Evolutionary conservation across 2,797 vertebrate species (phyloP).

Genomic region (Notolepis coatsorum): DNA sequence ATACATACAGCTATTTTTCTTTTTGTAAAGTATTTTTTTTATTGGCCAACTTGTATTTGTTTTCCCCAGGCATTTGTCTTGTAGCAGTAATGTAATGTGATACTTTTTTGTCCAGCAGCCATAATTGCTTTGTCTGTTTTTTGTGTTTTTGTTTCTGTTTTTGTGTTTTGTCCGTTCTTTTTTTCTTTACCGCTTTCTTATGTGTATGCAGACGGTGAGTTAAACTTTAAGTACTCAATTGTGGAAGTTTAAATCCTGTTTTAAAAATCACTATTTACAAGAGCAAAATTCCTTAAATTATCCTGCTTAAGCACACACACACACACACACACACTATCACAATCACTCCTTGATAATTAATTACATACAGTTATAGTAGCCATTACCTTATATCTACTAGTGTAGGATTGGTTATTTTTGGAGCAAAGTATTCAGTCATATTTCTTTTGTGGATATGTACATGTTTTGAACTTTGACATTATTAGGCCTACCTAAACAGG

Average conservation of each 20-base stretch:
- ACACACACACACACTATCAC: not conserved
- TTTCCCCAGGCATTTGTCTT: constrained; percentile 56
- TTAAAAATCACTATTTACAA: constrained; percentile 57
- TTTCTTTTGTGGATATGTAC: not conserved
- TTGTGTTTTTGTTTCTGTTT: constrained; percentile 76
- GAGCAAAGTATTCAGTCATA: not conserved
- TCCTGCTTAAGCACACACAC: not conserved
- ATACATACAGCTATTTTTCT: constrained; percentile 66
- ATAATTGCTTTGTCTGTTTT: constrained; percentile 86
- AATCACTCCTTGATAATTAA: not conserved
- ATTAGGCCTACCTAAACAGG: constrained; percentile 72
- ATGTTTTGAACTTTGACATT: constrained; percentile 16
- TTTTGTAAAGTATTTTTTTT: constrained; percentile 47
- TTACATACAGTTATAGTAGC: not conserved
- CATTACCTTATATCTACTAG: not conserved
- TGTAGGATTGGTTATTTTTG: constrained; percentile 4
- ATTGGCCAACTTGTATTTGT: constrained; percentile 54
- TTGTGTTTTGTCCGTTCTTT: constrained; percentile 78
- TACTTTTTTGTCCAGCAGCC: constrained; percentile 79
- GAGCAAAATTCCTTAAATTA: constrained; percentile 17
- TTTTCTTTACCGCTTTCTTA: constrained; percentile 96
- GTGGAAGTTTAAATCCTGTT: constrained; percentile 86
- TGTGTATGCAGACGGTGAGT: constrained; percentile 99
- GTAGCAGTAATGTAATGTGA: constrained; percentile 63
- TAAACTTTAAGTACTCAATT: constrained; percentile 82